Base-by-base conservation (phyloP, 1,140 invertebrate species). In the Ganaspis sp. region DNA sequence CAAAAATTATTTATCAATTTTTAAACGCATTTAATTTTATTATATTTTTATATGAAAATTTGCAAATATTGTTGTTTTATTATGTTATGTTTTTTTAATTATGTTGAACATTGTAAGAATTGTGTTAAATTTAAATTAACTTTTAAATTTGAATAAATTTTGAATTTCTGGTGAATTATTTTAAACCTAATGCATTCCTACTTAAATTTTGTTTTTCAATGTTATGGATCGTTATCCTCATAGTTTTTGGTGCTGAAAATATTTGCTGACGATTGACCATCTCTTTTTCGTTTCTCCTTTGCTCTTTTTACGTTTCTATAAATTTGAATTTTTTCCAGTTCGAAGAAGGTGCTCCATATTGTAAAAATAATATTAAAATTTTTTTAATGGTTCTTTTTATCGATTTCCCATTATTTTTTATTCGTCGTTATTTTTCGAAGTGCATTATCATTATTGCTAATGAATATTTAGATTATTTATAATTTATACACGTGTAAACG, bases 211-310 rank as follows among this genome's bases (percentile, higher is more conserved):
- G 2, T 23, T 29, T 11, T 9, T 29, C 4, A 64, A 64, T 29
- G n/a, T 49, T 29, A 64, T 64, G 15, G 58, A 64, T 64, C 23
- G 58, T 34, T 29, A 64, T 64, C 21, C 58, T 64, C 58, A 29
- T 64, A 15, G 12, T n/a, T 1, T 21, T 15, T n/a, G 15, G 58
- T 34, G 12, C 26, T 64, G 23, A 29, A 34, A 64, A n/a, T n/a
- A n/a, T 29, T 64, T n/a, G 23, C 58, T 64, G 58, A 64, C 26
- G 23, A 64, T 64, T 64, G 58, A 64, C 58, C 15, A 64, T 64
- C 58, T 34, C 4, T 34, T 29, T 64, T 64, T 34, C 4, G 15
- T 29, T 29, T 12, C 58, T 15, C 58, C 12, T 34, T 64, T 12
- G 26, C 15, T 4, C n/a, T n/a, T 34, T 64, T 23, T 1, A 1